Percentiles rank a stretch among this genome's conserved stretches.
phyloP scores from a whole-genome alignment of 2,113 vertebrate genomes.

The Dipodomys stephensi region DNA sequence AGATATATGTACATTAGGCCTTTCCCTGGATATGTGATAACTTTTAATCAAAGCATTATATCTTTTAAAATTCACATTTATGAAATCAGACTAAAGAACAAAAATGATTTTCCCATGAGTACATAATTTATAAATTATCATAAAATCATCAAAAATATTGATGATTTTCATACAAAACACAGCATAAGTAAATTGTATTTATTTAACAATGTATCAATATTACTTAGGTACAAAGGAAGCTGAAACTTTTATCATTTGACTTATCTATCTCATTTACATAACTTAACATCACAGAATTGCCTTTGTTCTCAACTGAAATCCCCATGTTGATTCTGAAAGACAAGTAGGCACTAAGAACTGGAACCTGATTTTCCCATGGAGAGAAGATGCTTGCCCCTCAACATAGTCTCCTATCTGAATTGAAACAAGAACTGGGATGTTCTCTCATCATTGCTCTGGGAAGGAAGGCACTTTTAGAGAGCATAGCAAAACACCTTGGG shows the following conservation, averaged over 20 bases:
- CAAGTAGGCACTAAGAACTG: not conserved
- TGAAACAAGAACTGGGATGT: not conserved
- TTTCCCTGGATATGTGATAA: not conserved
- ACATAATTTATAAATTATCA: constrained; percentile 40
- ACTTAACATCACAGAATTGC: not conserved
- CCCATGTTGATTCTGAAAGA: not conserved
- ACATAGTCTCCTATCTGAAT: not conserved
- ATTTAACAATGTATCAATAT: constrained; percentile 17
- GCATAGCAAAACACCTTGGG: too few species aligned
- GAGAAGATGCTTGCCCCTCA: not conserved
- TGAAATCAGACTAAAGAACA: constrained; percentile 33
- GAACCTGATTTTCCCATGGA: not conserved
- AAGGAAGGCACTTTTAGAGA: not conserved
- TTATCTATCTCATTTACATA: constrained; percentile 27
- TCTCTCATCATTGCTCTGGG: not conserved
- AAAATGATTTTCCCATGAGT: not conserved
- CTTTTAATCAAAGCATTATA: not conserved
- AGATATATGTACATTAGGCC: not conserved
- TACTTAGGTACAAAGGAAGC: constrained; percentile 25
- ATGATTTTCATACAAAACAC: not conserved
- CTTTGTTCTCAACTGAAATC: not conserved
- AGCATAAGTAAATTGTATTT: constrained; percentile 43
- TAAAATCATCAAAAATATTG: constrained; percentile 17
- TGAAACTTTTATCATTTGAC: constrained; percentile 4
- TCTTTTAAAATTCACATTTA: constrained; percentile 42